Percentiles rank a stretch among this genome's conserved stretches.
These are phyloP conservation scores for Forbesichthys papilliferus DNA, from an alignment of 2,113 vertebrate species.

Conservation along the genomic window DNA sequence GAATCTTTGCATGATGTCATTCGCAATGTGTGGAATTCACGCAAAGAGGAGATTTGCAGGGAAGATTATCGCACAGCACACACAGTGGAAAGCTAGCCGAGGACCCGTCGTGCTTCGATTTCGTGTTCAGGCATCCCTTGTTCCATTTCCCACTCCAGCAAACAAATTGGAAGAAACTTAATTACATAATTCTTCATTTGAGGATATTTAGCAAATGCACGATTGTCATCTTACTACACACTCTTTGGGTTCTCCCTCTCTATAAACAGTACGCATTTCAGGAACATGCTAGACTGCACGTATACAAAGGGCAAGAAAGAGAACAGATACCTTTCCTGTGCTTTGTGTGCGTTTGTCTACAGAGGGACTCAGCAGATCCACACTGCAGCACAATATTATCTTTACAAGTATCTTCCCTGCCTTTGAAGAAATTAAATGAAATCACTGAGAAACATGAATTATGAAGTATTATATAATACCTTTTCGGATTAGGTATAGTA, in stretches of 20 bases:
- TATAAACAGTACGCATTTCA: slow-evolving; percentile 26
- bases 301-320: slow-evolving; percentile 41
- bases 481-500: too few relatives aligned
- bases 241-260: slow-evolving; percentile 28
- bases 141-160: not conserved
- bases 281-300: slow-evolving; percentile 35
- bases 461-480: too few relatives aligned
- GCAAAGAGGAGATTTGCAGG: slow-evolving; percentile 15
- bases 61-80: slow-evolving; percentile 46
- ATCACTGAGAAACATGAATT: too few relatives aligned
- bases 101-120: not conserved
- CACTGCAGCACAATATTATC: slow-evolving; percentile 3
- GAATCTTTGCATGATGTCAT: slow-evolving; percentile 72
- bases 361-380: slow-evolving; percentile 32
- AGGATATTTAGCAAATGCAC: slow-evolving; percentile 17
- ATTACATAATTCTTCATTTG: slow-evolving; percentile 33
- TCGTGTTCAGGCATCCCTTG: not conserved
- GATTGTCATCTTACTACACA: slow-evolving; percentile 43
- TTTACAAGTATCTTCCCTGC: not conserved
- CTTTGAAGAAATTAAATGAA: too few relatives aligned
- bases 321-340: slow-evolving; percentile 33
- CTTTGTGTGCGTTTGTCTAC: slow-evolving; percentile 23
- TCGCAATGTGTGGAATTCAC: slow-evolving; percentile 56
- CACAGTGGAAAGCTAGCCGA: slow-evolving; percentile 22
- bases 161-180: slow-evolving; percentile 20